These are phyloP conservation scores for Platerodrilus igneus DNA, from an alignment of 2,888 invertebrate genomes.

Conservation along the genomic window DNA sequence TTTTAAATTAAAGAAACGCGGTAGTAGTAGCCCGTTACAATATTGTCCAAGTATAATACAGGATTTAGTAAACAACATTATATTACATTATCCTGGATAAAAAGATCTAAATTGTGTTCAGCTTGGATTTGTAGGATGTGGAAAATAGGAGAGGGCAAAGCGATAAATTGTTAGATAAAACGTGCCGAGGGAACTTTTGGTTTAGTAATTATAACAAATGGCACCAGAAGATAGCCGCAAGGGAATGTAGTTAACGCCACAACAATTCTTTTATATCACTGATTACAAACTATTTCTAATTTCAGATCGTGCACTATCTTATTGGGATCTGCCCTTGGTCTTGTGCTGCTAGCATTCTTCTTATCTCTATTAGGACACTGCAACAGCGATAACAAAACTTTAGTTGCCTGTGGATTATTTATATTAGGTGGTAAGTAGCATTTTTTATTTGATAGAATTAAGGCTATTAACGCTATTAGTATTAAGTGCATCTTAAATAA, in stretches of 20 bases:
- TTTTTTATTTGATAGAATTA: constrained; percentile 1
- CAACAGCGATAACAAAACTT: constrained; percentile 57
- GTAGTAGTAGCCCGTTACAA: no score
- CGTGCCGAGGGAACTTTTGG: constrained; percentile 43
- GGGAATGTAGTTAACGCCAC: constrained; percentile 13
- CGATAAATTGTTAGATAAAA: constrained; percentile 46
- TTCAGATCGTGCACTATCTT: constrained; percentile 58
- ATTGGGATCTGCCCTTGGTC: constrained; percentile 51
- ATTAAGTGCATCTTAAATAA: neutral
- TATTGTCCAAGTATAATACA: no score
- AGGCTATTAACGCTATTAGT: neutral
- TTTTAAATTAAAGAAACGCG: no score
- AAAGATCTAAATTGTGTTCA: constrained; percentile 42
- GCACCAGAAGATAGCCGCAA: constrained; percentile 30
- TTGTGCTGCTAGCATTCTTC: constrained; percentile 53
- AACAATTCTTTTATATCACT: constrained; percentile 14
- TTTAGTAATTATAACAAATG: constrained; percentile 47
- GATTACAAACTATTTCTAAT: constrained; percentile 1
- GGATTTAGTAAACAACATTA: constrained; percentile 41
- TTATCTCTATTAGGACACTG: constrained; percentile 58
- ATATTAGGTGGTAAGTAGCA: constrained; percentile 55
- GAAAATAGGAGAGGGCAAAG: constrained; percentile 40
- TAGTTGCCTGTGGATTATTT: constrained; percentile 57
- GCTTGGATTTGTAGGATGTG: constrained; percentile 42
- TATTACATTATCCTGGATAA: constrained; percentile 44